A percentile compares a stretch with the other conserved stretches of the same genome.
Conservation (phyloP, 2,797 vertebrate genomes). For the Thamnophis elegans region DNA sequence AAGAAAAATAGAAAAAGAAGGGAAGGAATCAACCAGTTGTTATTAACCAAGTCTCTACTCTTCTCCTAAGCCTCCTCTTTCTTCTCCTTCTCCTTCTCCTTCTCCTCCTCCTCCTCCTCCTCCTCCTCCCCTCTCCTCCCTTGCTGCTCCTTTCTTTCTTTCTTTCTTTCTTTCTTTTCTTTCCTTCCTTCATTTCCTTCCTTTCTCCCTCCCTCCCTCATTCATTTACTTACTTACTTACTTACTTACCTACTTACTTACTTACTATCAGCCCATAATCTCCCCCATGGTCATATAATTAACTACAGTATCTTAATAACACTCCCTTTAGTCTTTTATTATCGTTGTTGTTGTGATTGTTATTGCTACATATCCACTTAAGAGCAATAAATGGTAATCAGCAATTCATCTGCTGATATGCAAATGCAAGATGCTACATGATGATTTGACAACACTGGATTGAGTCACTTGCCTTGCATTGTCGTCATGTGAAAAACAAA, state of each 20-base stretch:
- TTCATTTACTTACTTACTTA: no score
- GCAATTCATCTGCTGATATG: constrained; percentile 59
- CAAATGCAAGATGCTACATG: constrained; percentile 56
- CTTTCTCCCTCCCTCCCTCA: not conserved
- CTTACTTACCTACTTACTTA: not conserved
- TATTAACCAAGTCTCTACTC: constrained; percentile 37
- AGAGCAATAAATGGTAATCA: constrained; percentile 54
- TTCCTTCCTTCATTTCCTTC: no score
- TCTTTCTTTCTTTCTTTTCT: constrained; percentile 59
- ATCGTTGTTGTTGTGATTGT: constrained; percentile 53
- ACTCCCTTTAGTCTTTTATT: constrained; percentile 53
- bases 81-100: not conserved
- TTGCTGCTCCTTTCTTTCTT: constrained; percentile 49
- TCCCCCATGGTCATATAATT: constrained; percentile 57
- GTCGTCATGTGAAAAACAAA: not conserved
- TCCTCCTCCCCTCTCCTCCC: constrained; percentile 17
- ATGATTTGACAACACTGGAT: constrained; percentile 45
- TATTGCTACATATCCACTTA: constrained; percentile 55
- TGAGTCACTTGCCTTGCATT: not conserved
- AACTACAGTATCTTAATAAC: constrained; percentile 54
- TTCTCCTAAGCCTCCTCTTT: not conserved
- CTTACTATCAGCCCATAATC: constrained; percentile 53
- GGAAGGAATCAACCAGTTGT: constrained; percentile 49
- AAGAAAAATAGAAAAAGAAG: constrained; percentile 47
- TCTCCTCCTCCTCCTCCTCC: not conserved